These are phyloP conservation scores for Drosophila quasianomalipes DNA, from an alignment of 2,888 invertebrate species.

Conservation along the genomic window DNA sequence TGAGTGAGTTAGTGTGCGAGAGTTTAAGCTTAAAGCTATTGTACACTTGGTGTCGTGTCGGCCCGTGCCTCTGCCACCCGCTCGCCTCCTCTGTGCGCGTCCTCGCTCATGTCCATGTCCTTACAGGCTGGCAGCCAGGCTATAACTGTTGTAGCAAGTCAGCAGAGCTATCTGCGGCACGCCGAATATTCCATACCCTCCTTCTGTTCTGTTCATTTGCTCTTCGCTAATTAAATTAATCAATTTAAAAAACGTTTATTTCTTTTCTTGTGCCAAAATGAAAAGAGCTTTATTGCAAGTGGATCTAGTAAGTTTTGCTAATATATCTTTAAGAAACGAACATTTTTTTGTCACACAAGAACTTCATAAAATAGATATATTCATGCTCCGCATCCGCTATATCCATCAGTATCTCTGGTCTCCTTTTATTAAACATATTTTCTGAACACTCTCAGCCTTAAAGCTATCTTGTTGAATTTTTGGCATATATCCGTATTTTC, in stretches of 20 bases:
- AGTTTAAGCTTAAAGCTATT: conserved; percentile 83
- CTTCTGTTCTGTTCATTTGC: too few relatives aligned
- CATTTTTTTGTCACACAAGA: not conserved
- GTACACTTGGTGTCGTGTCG: conserved; percentile 80
- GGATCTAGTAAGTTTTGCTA: not conserved
- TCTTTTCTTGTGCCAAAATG: not conserved
- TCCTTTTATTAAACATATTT: not conserved
- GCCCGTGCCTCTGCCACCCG: conserved; percentile 36
- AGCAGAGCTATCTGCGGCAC: not conserved
- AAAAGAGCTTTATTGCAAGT: not conserved
- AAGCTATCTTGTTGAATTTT: not conserved
- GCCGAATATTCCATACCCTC: not conserved
- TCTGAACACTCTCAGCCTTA: not conserved
- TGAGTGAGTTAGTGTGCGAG: conserved; percentile 71
- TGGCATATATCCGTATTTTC: not conserved
- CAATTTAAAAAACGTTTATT: not conserved
- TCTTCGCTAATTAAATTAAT: not conserved
- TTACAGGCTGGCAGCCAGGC: conserved; percentile 48
- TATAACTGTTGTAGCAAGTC: conserved; percentile 41
- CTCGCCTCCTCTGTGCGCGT: conserved; percentile 30
- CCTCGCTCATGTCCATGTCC: conserved; percentile 55
- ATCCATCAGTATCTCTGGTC: not conserved
- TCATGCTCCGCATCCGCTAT: not conserved
- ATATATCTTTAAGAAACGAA: not conserved
- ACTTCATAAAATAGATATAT: not conserved